phyloP scores from a whole-genome alignment of 2,113 vertebrate species.

The Poecile atricapillus region DNA sequence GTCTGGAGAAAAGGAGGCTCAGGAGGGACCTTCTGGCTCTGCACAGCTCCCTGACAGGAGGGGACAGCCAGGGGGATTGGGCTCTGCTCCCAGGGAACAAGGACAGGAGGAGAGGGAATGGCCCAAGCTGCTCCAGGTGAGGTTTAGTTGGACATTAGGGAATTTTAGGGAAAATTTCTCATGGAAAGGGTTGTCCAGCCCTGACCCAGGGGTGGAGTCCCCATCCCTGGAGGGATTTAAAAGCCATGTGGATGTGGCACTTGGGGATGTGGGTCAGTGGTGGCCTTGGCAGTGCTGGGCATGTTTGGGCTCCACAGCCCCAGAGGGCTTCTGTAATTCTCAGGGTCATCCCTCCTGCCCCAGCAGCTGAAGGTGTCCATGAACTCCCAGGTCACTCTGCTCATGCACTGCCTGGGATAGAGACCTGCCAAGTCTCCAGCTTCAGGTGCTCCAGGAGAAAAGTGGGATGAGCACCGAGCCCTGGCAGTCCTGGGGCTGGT shows the following conservation, averaged over 20 bases:
- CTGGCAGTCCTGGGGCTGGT: background rate
- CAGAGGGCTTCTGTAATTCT: background rate
- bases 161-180: background rate
- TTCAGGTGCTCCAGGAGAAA: background rate
- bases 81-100: background rate
- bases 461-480: rapidly evolving
- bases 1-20: background rate
- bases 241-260: background rate
- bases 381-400: background rate
- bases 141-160: background rate
- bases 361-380: background rate
- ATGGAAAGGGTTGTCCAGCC: background rate
- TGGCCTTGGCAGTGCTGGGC: background rate
- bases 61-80: rapidly evolving
- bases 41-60: background rate
- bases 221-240: background rate
- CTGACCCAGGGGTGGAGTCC: background rate
- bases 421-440: background rate
- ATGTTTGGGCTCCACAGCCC: rapidly evolving
- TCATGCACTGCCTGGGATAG: rapidly evolving
- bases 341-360: background rate
- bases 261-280: background rate
- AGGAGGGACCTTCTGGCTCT: background rate
- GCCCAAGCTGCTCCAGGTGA: rapidly evolving
- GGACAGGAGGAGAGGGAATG: background rate